Evolutionary conservation across 2,113 vertebrate genomes (phyloP).

Genomic region (Percina caprodes): DNA sequence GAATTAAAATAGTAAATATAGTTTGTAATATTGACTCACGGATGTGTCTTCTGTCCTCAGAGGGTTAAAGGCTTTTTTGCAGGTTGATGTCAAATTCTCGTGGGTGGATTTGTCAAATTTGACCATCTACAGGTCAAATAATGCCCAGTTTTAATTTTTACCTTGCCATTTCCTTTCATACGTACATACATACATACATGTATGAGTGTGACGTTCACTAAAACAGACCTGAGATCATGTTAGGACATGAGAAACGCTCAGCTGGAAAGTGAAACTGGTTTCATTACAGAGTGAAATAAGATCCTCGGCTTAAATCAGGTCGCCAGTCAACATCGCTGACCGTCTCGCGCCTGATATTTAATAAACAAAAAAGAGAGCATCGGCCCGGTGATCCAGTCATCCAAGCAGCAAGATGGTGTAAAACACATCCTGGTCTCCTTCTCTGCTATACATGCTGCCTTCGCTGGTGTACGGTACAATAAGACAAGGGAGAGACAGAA

Average conservation of each 20-base stretch:
- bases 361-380: background rate
- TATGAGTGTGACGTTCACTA: background rate
- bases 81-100: background rate
- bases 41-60: too few relatives aligned
- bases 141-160: background rate
- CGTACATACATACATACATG: too few relatives aligned
- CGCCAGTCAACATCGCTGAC: slow-evolving; percentile 12
- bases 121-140: background rate
- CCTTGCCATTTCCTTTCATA: background rate
- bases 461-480: background rate
- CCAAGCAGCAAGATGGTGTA: background rate
- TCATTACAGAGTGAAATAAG: slow-evolving; percentile 24
- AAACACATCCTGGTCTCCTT: background rate
- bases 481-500: too few relatives aligned
- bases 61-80: background rate
- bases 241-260: background rate
- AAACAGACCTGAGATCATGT: background rate
- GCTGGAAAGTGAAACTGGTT: slow-evolving; percentile 1
- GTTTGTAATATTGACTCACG: too few relatives aligned
- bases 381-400: background rate
- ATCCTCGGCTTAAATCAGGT: background rate
- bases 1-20: too few relatives aligned
- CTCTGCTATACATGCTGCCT: background rate
- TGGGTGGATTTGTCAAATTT: background rate
- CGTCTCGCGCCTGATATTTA: slow-evolving; percentile 10